These are phyloP conservation scores for Chionomys nivalis DNA, from an alignment of 2,113 vertebrate genomes.

Conservation along the genomic window DNA sequence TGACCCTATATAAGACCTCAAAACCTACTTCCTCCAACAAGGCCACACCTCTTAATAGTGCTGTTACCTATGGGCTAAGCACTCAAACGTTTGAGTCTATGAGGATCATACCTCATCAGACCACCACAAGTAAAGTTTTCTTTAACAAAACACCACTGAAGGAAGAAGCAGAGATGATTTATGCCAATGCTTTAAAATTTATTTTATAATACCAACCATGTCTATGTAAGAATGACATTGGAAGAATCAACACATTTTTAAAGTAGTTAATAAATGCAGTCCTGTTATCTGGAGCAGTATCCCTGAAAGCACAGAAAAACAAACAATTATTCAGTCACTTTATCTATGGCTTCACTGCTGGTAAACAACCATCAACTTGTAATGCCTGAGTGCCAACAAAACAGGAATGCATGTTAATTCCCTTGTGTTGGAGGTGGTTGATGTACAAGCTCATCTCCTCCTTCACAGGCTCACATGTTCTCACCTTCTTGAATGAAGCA, in stretches of 20 bases:
- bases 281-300: constrained; percentile 33
- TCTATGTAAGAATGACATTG: neutral
- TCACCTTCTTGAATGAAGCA: neutral
- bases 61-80: neutral
- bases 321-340: constrained; percentile 23
- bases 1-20: neutral
- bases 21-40: neutral
- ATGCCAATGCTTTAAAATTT: constrained; percentile 17
- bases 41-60: neutral
- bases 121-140: neutral
- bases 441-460: neutral
- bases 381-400: neutral
- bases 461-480: constrained; percentile 1
- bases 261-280: constrained; percentile 47
- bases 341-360: neutral
- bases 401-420: neutral
- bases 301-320: constrained; percentile 30
- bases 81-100: neutral
- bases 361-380: neutral
- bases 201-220: constrained; percentile 17
- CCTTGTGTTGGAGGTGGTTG: neutral
- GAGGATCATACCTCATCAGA: neutral
- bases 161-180: constrained; percentile 12
- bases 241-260: constrained; percentile 19
- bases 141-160: constrained; percentile 1